Evolutionary conservation across 2,888 invertebrate genomes (phyloP).

Genomic region (Baronia brevicornis): DNA sequence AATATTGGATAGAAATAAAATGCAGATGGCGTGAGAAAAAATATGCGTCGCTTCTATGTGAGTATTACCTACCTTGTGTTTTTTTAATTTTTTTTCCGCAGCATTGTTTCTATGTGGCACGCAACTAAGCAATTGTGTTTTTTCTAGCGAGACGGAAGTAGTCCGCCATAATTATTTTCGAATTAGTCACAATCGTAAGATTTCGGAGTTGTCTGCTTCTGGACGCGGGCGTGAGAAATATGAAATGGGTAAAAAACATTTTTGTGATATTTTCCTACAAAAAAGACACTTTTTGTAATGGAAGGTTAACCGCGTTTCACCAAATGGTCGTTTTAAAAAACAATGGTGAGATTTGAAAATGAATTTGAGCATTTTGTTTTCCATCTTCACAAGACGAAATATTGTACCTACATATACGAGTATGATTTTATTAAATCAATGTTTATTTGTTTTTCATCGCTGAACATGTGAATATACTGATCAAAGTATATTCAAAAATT

Average conservation of each 20-base stretch:
- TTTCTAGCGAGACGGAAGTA: slow-evolving; percentile 59
- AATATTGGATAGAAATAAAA: background rate
- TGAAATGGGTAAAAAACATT: slow-evolving; percentile 8
- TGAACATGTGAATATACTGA: too few relatives aligned
- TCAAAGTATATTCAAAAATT: too few relatives aligned
- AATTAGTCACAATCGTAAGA: slow-evolving; percentile 59
- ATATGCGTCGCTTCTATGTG: slow-evolving; percentile 14
- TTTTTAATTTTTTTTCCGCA: slow-evolving; percentile 33
- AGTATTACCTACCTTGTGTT: slow-evolving; percentile 21
- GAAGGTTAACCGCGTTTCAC: slow-evolving; percentile 1
- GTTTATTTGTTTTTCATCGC: too few relatives aligned
- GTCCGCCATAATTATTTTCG: slow-evolving; percentile 57
- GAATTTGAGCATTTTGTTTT: slow-evolving; percentile 6
- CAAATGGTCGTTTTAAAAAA: slow-evolving; percentile 9
- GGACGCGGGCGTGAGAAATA: slow-evolving; percentile 22
- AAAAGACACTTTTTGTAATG: slow-evolving; percentile 5
- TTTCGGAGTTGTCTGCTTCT: slow-evolving; percentile 26
- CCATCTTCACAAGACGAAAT: slow-evolving; percentile 8
- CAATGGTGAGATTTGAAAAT: slow-evolving; percentile 15
- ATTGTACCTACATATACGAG: slow-evolving; percentile 6
- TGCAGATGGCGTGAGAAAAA: slow-evolving; percentile 12
- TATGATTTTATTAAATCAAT: too few relatives aligned
- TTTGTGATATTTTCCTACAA: slow-evolving; percentile 8
- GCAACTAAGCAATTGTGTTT: slow-evolving; percentile 61
- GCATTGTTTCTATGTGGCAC: slow-evolving; percentile 57